phyloP scores from a whole-genome alignment of 2,113 vertebrate genomes.

The Callorhinus ursinus region DNA sequence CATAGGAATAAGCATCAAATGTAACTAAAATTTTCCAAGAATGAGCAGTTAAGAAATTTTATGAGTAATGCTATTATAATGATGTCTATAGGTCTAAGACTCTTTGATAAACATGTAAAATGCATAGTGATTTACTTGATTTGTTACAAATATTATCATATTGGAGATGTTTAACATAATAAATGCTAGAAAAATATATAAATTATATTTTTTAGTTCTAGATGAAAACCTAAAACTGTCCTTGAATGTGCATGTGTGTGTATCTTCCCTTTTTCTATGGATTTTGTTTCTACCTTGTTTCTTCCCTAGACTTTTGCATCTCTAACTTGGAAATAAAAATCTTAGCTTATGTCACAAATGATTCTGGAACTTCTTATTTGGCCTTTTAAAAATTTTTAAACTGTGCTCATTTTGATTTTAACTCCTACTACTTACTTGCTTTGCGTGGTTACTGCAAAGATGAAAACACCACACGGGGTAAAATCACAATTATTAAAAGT shows the following conservation, averaged over 20 bases:
- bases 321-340: not conserved
- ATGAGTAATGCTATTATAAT: not conserved
- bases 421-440: not conserved
- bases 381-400: not conserved
- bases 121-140: not conserved
- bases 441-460: constrained; percentile 2
- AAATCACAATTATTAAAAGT: constrained; percentile 64
- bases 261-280: not conserved
- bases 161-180: not conserved
- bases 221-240: not conserved
- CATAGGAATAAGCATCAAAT: not conserved
- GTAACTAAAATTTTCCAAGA: not conserved
- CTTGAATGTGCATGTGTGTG: not conserved
- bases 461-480: not conserved
- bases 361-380: not conserved
- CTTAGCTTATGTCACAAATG: not conserved
- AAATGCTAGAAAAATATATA: not conserved
- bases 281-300: not conserved
- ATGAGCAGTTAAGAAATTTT: not conserved
- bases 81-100: not conserved
- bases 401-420: not conserved
- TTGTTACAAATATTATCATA: not conserved
- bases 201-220: not conserved
- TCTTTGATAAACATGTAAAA: not conserved
- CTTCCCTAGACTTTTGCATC: not conserved